Evolutionary conservation across 2,113 vertebrate species (phyloP).

Genomic region (Choloepus hoffmanni): DNA sequence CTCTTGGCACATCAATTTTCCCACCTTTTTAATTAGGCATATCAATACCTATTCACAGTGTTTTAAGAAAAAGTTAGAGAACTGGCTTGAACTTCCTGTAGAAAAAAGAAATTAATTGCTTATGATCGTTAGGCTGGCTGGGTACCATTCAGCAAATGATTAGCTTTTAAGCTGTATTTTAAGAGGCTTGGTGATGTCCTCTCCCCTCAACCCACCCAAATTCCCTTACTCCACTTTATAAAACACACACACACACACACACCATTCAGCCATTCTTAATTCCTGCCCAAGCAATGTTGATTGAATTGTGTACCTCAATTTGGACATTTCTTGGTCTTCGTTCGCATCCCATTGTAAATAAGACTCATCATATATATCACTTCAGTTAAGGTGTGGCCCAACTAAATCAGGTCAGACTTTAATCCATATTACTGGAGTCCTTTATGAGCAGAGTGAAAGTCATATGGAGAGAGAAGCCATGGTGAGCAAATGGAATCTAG

Average conservation of each 20-base stretch:
- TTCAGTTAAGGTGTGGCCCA: too few species aligned
- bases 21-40: background rate
- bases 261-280: constrained; percentile 16
- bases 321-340: too few species aligned
- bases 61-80: constrained; percentile 4
- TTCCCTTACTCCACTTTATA: background rate
- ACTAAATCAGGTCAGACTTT: too few species aligned
- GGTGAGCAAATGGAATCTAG: too few species aligned
- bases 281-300: background rate
- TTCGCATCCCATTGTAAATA: too few species aligned
- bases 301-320: too few species aligned
- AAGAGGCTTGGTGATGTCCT: background rate
- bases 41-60: background rate
- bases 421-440: too few species aligned
- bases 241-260: background rate
- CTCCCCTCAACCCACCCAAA: background rate
- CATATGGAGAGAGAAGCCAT: too few species aligned
- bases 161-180: background rate
- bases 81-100: constrained; percentile 30
- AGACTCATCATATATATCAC: too few species aligned
- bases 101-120: background rate
- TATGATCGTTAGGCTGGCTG: background rate
- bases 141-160: background rate
- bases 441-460: too few species aligned
- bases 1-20: background rate